Evolutionary conservation across 2,888 invertebrate species (phyloP), one percentile per base, ranked within the genome.

Genomic region (Hypomecis atomaria): DNA sequence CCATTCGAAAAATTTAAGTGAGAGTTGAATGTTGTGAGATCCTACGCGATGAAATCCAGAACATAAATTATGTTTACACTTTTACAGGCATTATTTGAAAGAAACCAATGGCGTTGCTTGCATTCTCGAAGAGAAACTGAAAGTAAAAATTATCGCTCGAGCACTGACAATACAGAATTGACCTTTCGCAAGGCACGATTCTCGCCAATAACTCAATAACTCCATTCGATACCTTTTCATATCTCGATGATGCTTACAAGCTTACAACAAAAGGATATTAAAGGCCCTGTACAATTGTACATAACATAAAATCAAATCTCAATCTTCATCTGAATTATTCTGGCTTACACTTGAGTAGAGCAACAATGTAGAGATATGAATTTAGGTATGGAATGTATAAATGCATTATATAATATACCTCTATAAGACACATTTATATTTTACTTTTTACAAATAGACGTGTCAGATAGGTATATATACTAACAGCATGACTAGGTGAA

Each of bases 141-240:
- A 78, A 75, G 71, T 71, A 75, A 72, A 72, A 78, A 73, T 75
- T 77, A 81, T 81, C 73, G 70, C 73, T 70, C 64, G 64, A 60
- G 66, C 70, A 71, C 80, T 79, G 81, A 82, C 78, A 81, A 79
- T 78, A 77, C 77, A 73, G 72, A 74, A 71, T 70, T 80, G 75
- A 82, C 83, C 82, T 84, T 85, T 74, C 71, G 71, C 71, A 71
- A 73, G 72, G 67, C 71, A 78, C 73, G 78, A 81, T 73, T 75
- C 75, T 74, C 70, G 71, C 69, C 75, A 77, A 80, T 82, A 81
- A 81, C 80, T 83, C 78, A 82, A 81, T 75, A 74, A 76, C 13
- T 38, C 38, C 33, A 75, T 75, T 78, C 75, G 75, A 80, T 78
- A 80, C 75, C 71, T 76, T 76, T 73, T 66, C 67, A 69, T 70